A percentile compares a stretch with the other conserved stretches of the same genome.
Conservation (phyloP, 2,888 invertebrate genomes). For the Mythimna vitellina region DNA sequence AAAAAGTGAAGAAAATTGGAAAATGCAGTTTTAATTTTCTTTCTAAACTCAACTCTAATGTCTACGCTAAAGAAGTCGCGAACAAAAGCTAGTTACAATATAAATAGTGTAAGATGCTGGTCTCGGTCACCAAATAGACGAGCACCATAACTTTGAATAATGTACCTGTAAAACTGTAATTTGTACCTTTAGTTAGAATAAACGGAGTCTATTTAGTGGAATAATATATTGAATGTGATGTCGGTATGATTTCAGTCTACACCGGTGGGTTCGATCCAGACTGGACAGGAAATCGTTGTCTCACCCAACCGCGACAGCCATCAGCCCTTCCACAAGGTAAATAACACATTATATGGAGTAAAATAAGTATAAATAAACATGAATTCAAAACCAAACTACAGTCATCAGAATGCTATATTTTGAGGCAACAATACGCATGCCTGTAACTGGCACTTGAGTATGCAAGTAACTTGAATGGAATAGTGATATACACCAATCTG, state of each 20-base stretch:
- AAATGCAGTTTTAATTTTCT: no score
- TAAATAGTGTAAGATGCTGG: background rate
- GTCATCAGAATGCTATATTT: slow-evolving; percentile 11
- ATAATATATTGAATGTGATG: slow-evolving; percentile 28
- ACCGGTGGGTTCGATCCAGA: slow-evolving; percentile 97
- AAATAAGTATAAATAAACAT: background rate
- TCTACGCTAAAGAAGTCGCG: no score
- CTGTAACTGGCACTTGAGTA: no score
- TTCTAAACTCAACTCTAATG: no score
- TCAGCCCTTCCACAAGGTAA: slow-evolving; percentile 94
- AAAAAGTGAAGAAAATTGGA: no score
- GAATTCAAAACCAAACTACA: background rate
- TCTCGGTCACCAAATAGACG: background rate
- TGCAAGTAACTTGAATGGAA: no score
- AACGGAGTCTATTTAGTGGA: background rate
- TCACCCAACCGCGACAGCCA: slow-evolving; percentile 97
- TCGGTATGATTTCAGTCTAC: slow-evolving; percentile 93
- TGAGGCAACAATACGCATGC: background rate
- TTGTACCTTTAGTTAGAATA: slow-evolving; percentile 2
- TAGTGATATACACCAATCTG: no score
- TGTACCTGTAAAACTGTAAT: slow-evolving; percentile 16
- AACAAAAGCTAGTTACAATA: background rate
- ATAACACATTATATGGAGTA: background rate
- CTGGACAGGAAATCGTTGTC: slow-evolving; percentile 97
- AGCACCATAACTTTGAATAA: background rate